A percentile compares a stretch with the other conserved stretches of the same genome.
Conservation (phyloP, 1,140 invertebrate genomes). For the Aphaenogaster ashmeadi region DNA sequence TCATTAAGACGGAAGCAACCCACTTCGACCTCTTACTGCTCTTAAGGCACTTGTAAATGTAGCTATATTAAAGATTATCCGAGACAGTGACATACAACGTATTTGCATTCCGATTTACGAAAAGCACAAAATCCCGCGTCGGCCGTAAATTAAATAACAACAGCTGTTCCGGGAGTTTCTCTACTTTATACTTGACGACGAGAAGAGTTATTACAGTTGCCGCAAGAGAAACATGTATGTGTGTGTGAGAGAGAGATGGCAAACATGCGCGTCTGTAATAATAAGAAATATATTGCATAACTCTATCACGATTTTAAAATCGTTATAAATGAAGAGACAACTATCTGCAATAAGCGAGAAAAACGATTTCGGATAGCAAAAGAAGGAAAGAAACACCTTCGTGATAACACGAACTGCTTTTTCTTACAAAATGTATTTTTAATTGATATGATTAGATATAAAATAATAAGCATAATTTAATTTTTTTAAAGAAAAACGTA, state of each 20-base stretch:
- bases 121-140: conserved; percentile 51
- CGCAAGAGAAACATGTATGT: background rate
- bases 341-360: background rate
- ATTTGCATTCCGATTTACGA: conserved; percentile 64
- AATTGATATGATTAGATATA: no score
- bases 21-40: conserved; percentile 46
- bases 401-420: background rate
- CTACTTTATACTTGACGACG: conserved; percentile 44
- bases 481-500: background rate
- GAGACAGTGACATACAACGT: conserved; percentile 59
- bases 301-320: background rate
- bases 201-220: conserved; percentile 35
- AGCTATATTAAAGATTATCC: conserved; percentile 60
- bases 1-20: conserved; percentile 50
- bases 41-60: conserved; percentile 56
- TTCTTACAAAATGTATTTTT: background rate
- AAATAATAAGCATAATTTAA: background rate
- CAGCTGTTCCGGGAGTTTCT: conserved; percentile 41
- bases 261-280: conserved; percentile 13
- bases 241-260: background rate
- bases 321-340: background rate
- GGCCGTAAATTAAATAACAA: conserved; percentile 61
- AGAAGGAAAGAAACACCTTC: background rate
- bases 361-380: background rate
- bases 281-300: conserved; percentile 15